Evolutionary conservation across 1,140 invertebrate genomes (phyloP).

Genomic region (Oryzaephilus surinamensis): DNA sequence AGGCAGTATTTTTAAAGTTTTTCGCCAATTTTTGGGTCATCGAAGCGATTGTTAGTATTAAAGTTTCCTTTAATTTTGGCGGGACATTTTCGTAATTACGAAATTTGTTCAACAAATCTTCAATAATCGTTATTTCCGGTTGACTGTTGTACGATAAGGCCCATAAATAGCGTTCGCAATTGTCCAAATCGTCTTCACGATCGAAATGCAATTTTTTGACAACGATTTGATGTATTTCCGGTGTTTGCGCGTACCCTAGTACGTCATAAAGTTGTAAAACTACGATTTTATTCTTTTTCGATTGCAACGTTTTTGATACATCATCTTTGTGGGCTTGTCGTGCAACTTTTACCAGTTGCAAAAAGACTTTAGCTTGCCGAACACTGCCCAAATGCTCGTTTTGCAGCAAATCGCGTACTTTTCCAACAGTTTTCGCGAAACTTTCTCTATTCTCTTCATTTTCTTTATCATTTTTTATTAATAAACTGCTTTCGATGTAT

Average conservation of each 20-base stretch:
- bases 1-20: constrained; percentile 1
- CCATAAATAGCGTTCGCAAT: constrained; percentile 63
- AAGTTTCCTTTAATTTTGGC: constrained; percentile 50
- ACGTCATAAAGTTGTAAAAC: constrained; percentile 59
- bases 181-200: constrained; percentile 42
- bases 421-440: constrained; percentile 43
- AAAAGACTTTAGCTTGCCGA: constrained; percentile 51
- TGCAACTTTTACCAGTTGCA: constrained; percentile 49
- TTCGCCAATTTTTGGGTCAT: constrained; percentile 39
- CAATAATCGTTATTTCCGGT: constrained; percentile 46
- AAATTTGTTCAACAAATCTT: constrained; percentile 44
- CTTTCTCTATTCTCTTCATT: constrained; percentile 8
- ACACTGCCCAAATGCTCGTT: constrained; percentile 47
- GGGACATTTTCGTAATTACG: constrained; percentile 40
- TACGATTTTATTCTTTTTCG: constrained; percentile 41
- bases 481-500: constrained; percentile 17
- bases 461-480: constrained; percentile 17
- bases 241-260: constrained; percentile 56
- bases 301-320: constrained; percentile 48
- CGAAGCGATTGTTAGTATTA: constrained; percentile 51
- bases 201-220: constrained; percentile 52
- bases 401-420: constrained; percentile 41
- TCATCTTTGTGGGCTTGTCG: constrained; percentile 46
- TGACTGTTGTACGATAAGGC: constrained; percentile 53
- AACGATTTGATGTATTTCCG: constrained; percentile 53